Percentiles rank a stretch among this genome's conserved stretches.
Evolutionary conservation across 2,113 vertebrate genomes (phyloP).

Genomic region (Callocephalon fimbriatum): DNA sequence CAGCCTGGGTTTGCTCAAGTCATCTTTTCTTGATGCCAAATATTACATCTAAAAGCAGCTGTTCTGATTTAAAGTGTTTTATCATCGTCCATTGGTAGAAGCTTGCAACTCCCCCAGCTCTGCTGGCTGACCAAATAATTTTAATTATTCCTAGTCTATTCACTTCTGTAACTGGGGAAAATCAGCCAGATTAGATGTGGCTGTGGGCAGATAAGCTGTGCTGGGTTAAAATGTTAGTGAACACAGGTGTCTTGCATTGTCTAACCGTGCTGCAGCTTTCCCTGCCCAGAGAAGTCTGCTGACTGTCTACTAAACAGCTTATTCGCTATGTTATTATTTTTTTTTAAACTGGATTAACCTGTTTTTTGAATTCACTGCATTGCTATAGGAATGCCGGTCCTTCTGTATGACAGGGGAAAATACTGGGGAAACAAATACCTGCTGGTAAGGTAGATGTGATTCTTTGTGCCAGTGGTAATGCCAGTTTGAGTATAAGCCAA

Average conservation of each 20-base stretch:
- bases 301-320: background rate
- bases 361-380: background rate
- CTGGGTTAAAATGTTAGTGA: background rate
- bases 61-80: background rate
- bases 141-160: background rate
- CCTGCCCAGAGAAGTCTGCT: background rate
- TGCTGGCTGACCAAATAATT: background rate
- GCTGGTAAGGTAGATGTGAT: background rate
- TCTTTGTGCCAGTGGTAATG: background rate
- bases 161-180: background rate
- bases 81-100: conserved; percentile 39
- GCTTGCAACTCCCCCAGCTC: background rate
- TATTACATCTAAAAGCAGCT: background rate
- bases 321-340: background rate
- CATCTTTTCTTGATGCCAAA: background rate
- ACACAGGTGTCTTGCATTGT: background rate
- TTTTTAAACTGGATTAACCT: background rate
- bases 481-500: background rate
- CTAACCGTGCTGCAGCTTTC: background rate
- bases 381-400: background rate
- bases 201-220: background rate
- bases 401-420: background rate
- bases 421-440: background rate
- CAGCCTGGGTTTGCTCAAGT: background rate
- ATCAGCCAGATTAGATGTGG: fast-evolving